Base-by-base conservation (phyloP, 2,888 invertebrate species). In the Boloria euphrosyne region DNA sequence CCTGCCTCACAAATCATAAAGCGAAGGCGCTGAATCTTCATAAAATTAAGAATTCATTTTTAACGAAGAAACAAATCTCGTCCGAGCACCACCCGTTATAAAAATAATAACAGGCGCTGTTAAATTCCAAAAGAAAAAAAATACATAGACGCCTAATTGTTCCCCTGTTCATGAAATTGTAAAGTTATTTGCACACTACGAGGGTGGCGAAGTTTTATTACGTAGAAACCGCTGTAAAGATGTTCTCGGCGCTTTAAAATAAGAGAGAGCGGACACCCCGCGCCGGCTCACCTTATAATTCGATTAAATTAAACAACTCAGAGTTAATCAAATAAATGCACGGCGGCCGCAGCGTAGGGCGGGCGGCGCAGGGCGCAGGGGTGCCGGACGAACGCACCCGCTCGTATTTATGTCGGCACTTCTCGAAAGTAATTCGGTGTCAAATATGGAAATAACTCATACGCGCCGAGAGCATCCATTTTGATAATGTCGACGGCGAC, bases 291-390 rank as follows among this genome's bases (percentile, higher is more conserved):
- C 89, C 87, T 90, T 87, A 85, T 91, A 91, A 92, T 87, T 91
- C 89, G 89, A 91, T 92, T 92, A 92, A 92, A 92, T 92, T 92
- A 93, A 92, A 92, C 90, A 92, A 92, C 91, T 91, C 90, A 79
- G 86, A 91, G 91, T 92, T 93, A 92, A 93, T 93, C 93, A 93
- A 93, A 93, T 92, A 93, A 93, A 92, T 92, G 92, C 88, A 86
- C 79, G 82, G 83, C 84, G 86, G 89, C 84, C 86, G 84, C 77
- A 74, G 79, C 22, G 59, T 10, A 69, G 77, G 67, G 72, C 76
- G 72, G 73, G 68, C 38, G 66, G 72, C 72, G 69, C 77, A 66
- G 73, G 75, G 72, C 73, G 67, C 43, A 66, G 72, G 73, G 70
- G 68, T 43, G 62, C 59, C 61, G 72, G 71, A 73, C 73, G 31